Evolutionary conservation across 2,797 vertebrate species (phyloP).

Genomic region (Falco cherrug): DNA sequence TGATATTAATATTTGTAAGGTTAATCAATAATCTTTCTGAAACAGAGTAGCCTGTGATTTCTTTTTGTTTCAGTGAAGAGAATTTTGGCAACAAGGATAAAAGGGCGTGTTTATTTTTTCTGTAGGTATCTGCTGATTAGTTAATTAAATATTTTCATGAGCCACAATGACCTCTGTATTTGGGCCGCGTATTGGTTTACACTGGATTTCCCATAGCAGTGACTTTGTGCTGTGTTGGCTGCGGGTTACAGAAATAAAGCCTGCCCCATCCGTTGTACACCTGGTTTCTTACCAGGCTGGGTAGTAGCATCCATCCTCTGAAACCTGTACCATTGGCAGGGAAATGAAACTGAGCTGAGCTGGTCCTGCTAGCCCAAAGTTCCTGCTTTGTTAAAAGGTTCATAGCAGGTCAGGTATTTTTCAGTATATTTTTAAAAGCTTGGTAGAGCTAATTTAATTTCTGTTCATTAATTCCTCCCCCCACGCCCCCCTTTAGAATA

Average conservation of each 20-base stretch:
- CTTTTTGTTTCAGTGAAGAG: constrained; percentile 26
- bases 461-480: constrained; percentile 77
- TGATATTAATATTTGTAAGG: constrained; percentile 23
- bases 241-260: constrained; percentile 6
- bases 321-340: not conserved
- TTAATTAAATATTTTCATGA: constrained; percentile 57
- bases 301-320: not conserved
- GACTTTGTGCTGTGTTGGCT: not conserved
- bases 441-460: constrained; percentile 79
- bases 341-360: not conserved
- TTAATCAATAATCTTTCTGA: constrained; percentile 36
- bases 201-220: not conserved
- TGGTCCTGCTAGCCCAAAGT: constrained; percentile 39
- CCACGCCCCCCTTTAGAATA: constrained; percentile 71
- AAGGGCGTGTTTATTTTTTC: constrained; percentile 56
- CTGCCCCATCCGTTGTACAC: not conserved
- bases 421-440: constrained; percentile 75
- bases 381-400: constrained; percentile 71
- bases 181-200: not conserved
- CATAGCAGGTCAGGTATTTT: constrained; percentile 73
- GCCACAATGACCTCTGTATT: constrained; percentile 22
- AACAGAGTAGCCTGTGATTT: not conserved
- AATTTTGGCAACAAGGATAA: not conserved
- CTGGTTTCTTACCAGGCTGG: not conserved
- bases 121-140: constrained; percentile 34